These are phyloP conservation scores for Dunckerocampus dactyliophorus DNA, from an alignment of 2,113 vertebrate species.

Conservation along the genomic window DNA sequence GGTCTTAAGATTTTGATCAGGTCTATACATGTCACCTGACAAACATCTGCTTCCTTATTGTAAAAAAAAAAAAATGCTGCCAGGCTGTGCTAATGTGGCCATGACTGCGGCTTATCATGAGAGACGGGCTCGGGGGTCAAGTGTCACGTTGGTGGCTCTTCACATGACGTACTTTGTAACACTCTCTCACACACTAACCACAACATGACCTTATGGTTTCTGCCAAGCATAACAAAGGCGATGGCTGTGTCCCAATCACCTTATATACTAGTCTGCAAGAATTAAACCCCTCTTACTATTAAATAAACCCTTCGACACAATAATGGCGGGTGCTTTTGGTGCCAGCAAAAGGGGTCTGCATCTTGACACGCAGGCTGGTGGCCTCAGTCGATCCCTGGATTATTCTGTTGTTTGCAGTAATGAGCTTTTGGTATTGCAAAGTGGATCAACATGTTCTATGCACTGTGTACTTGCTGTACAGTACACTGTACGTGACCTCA, in stretches of 20 bases:
- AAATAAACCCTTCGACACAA: too few relatives aligned
- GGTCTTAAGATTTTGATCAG: too few relatives aligned
- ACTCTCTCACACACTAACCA: conserved; percentile 45
- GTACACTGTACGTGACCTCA: background rate
- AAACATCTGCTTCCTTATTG: background rate
- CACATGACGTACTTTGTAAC: conserved; percentile 57
- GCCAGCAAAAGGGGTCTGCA: conserved; percentile 4
- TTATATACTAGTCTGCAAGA: conserved; percentile 58
- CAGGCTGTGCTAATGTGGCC: background rate
- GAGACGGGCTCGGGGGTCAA: conserved; percentile 42
- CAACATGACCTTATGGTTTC: conserved; percentile 32
- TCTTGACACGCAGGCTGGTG: conserved; percentile 26
- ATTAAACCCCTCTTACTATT: too few relatives aligned
- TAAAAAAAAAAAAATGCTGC: background rate
- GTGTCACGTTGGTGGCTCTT: conserved; percentile 48
- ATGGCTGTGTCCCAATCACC: conserved; percentile 59
- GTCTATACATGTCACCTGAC: background rate
- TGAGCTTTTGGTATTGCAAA: conserved; percentile 57
- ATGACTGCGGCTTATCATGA: background rate
- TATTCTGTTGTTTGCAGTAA: conserved; percentile 53
- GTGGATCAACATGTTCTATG: conserved; percentile 68
- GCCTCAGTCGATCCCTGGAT: conserved; percentile 43
- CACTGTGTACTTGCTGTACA: conserved; percentile 29
- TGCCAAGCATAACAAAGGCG: conserved; percentile 65
- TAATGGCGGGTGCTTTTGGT: too few relatives aligned